phyloP scores from a whole-genome alignment of 2,113 vertebrate species.

The Phycodurus eques region DNA sequence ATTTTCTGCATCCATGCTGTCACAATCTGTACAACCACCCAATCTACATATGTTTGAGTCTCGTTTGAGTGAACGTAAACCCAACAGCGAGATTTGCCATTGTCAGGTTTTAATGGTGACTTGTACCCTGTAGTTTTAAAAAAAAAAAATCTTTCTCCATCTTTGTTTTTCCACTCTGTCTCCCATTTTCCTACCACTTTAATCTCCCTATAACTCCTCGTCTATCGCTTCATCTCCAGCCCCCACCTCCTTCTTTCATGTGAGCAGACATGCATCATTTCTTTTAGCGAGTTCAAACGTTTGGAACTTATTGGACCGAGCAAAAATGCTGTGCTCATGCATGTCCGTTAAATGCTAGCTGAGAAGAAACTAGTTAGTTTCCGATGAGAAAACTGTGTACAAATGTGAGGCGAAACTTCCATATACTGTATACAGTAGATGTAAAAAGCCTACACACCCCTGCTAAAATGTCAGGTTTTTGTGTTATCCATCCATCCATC shows the following conservation, averaged over 20 bases:
- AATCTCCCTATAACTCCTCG: conserved; percentile 40
- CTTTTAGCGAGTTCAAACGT: conserved; percentile 62
- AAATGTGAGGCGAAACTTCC: background rate
- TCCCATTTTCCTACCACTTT: conserved; percentile 27
- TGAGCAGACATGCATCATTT: conserved; percentile 61
- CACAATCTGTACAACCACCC: conserved; percentile 17
- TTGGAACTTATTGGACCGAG: conserved; percentile 62
- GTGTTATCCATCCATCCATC: too few relatives aligned
- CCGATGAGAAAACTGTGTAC: background rate
- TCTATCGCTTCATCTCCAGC: conserved; percentile 44
- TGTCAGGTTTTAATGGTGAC: conserved; percentile 40
- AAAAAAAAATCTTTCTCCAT: conserved; percentile 26
- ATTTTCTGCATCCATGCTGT: conserved; percentile 11
- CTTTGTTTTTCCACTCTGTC: conserved; percentile 25
- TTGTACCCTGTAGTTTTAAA: conserved; percentile 34
- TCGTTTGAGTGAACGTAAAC: background rate
- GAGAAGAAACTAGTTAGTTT: conserved; percentile 26
- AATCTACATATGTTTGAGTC: conserved; percentile 9
- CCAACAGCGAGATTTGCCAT: conserved; percentile 10
- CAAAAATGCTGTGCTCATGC: conserved; percentile 8
- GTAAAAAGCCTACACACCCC: background rate
- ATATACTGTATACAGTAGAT: background rate
- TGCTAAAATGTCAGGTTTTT: background rate
- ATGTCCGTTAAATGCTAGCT: background rate
- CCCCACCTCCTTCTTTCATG: conserved; percentile 7